Evolutionary conservation across 2,888 invertebrate genomes (phyloP), one percentile per base, ranked within the genome.

Genomic region (Imbricaverruca yamaguchii): DNA sequence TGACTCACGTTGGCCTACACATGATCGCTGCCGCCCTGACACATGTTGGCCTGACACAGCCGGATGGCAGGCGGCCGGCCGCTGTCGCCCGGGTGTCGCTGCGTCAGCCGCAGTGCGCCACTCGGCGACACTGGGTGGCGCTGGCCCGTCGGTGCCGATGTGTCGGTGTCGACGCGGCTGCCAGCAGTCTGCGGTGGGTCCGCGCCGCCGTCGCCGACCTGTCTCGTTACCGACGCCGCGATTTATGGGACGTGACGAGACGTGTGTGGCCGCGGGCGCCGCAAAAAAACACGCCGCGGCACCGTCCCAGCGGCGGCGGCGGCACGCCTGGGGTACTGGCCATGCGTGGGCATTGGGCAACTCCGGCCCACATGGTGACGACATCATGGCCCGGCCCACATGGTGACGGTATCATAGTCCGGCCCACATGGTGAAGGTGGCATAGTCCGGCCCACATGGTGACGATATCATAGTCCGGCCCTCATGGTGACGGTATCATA

Each of bases 151-250:
- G 65, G 65, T 23, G 65, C 11, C 65, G 65, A 11, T 23, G 65
- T 21, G 65, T 67, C 65, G 23, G 23, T 23, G 69, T 13, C 39
- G 39, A 15, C 15, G 39, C 69, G 69, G 69, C 69, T 69, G 69
- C 69, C 74, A 53, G 53, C 55, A 21, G 74, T 74, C 74, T 74
- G 74, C 74, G 74, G 74, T 74, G 74, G 74, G 74, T 74, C 74
- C 9, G 18, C 18, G 53, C 53, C 74, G 8, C 21, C 74, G 74
- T 74, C 74, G 55, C 15, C 74, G 21, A 21, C 18, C 74, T 74
- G 74, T 74, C 74, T 74, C 74, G 74, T 74, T 74, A 74, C 74
- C 74, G 74, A 18, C 74, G 55, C 55, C 21, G 74, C 59, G 59
- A 53, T 74, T 74, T 74, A 74, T 74, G 74, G 65, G 74, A 18